Evolutionary conservation across 2,888 invertebrate species (phyloP), one percentile per base, ranked within the genome.

Genomic region (Stenolophus ochropezus): DNA sequence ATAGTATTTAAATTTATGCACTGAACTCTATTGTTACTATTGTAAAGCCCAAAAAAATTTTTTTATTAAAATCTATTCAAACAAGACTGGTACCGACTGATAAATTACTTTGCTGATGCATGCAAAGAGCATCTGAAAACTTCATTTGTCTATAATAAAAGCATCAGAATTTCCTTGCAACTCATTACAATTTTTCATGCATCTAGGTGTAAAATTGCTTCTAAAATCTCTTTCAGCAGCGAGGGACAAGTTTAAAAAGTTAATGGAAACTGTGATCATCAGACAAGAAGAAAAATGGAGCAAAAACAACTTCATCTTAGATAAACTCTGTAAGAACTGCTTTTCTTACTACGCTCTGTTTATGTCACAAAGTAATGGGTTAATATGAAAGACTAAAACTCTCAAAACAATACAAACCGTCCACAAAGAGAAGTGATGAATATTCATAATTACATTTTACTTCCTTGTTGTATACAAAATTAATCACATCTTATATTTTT

Each of bases 201-300:
- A 61, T 23, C 61, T n/a, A 61, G 25, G 61, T 61, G 61, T 61
- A 61, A 61, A 61, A 61, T 61, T 61, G 61, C 61, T 61, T 61
- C n/a, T n/a, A 61, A 61, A 61, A 58, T 58, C 25, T 61, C 61
- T 61, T 23, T 25, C 61, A 25, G n/a, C 8, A 56, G 3, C 14
- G 21, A 14, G 1, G 14, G 56, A 11, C 11, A 56, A 56, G 21
- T 56, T 25, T 23, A 58, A 58, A 58, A 58, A 58, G 58, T 58
- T 58, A 58, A 58, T 58, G 25, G 23, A 61, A 61, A 25, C 61
- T 25, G 11, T 25, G 11, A 61, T 25, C 56, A 56, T 11, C 56
- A 2, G 21, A 56, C 18, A 3, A 8, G n/a, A 61, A 23, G 14
- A 14, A 61, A 25, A 61, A 61, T 61, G 14, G 25, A 61, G n/a